These are phyloP conservation scores for Stenolophus ochropezus DNA, from an alignment of 2,888 invertebrate genomes.

Conservation along the genomic window DNA sequence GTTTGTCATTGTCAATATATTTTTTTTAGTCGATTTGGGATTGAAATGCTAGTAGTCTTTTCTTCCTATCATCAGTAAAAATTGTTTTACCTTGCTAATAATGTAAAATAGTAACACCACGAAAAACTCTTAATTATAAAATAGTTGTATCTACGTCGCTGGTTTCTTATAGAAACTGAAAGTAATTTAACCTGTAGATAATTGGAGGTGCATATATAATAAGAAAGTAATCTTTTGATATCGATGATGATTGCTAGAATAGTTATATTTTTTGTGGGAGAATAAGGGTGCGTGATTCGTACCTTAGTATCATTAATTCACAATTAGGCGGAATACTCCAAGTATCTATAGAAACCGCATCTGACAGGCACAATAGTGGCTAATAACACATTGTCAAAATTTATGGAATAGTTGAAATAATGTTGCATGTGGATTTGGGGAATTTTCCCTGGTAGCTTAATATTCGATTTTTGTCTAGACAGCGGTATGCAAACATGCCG, in stretches of 20 bases:
- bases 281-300: slow-evolving; percentile 12
- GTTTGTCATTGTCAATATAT: no score
- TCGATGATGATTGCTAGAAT: neutral
- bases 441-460: slow-evolving; percentile 44
- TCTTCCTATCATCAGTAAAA: no score
- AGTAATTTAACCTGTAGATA: neutral
- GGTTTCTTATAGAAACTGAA: neutral
- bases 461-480: slow-evolving; percentile 56
- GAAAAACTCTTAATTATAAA: neutral
- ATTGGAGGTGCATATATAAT: neutral
- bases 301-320: slow-evolving; percentile 31
- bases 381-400: slow-evolving; percentile 57
- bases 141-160: neutral
- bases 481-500: slow-evolving; percentile 42
- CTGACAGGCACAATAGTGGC: slow-evolving; percentile 49
- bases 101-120: no score
- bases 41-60: no score
- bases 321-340: slow-evolving; percentile 37
- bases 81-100: no score
- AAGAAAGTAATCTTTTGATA: neutral
- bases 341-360: slow-evolving; percentile 18
- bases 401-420: slow-evolving; percentile 53
- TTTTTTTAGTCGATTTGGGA: no score
- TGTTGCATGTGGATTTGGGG: slow-evolving; percentile 37
- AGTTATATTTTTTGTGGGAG: slow-evolving; percentile 28